These are phyloP conservation scores for Myotis brandtii DNA, from an alignment of 2,113 vertebrate genomes.

Conservation along the genomic window DNA sequence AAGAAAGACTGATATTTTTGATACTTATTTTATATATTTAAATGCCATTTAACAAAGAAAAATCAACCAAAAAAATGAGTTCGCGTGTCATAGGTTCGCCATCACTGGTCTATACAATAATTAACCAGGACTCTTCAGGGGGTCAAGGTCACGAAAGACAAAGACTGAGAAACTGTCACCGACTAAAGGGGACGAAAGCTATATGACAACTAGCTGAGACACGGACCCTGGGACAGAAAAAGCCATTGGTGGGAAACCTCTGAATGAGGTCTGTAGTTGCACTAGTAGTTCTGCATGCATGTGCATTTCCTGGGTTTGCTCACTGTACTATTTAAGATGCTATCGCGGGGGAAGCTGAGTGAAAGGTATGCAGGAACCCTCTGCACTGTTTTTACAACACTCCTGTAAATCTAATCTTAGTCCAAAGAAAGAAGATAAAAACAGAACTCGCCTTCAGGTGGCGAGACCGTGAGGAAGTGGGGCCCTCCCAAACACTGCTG, in stretches of 20 bases:
- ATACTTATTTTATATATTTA: no score
- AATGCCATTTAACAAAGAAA: no score
- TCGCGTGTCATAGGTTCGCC: no score
- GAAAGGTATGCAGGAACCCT: neutral
- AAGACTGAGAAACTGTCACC: neutral
- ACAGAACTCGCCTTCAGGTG: neutral
- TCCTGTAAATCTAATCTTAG: neutral
- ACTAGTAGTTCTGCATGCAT: accelerated
- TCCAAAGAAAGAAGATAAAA: neutral
- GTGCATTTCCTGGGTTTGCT: neutral
- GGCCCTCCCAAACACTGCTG: no score
- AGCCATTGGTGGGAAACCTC: neutral
- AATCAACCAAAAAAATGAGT: no score
- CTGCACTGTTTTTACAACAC: neutral
- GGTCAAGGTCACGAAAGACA: neutral
- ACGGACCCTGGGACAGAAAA: neutral
- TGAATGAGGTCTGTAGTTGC: accelerated
- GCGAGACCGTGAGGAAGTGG: neutral
- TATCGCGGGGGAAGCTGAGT: neutral
- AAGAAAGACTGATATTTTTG: no score
- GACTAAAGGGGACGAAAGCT: neutral
- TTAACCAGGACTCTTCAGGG: neutral
- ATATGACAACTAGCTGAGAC: neutral
- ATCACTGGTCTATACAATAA: neutral
- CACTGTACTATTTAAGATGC: neutral